Evolutionary conservation across 2,888 invertebrate species (phyloP), one percentile per base, ranked within the genome.

Genomic region (Pycnomerus fuliginosus): DNA sequence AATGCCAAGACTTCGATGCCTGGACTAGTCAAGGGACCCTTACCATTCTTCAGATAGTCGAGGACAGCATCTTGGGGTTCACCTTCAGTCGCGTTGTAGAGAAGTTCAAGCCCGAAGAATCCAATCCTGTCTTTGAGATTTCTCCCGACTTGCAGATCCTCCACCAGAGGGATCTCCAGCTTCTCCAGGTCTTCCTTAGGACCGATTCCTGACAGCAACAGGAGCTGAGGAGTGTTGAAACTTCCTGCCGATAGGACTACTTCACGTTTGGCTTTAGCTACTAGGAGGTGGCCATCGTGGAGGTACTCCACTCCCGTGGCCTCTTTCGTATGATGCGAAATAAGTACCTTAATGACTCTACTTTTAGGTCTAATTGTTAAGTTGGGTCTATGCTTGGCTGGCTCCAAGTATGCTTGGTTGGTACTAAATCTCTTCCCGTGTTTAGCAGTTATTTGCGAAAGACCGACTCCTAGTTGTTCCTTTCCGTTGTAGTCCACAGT

Each of bases 191-290:
- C 80, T 16, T 75, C 70, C 45, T 68, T 75, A 0, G 48, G 48
- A 2, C 48, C 48, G n/a, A 48, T 39, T 30, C 48, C 48, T 2
- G 38, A 87, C 13, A 90, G 67, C 85, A 89, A 83, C 11, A 90
- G 70, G 3, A 90, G 62, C 62, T 89, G 87, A 0, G 90, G 87
- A 7, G 86, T 78, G 68, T 86, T 84, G 23, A 89, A 79, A 3
- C 87, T 79, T 3, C 84, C 90, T 0, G 84, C 86, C 25, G 83
- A 80, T 20, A 90, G 50, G 40, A 90, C 84, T 0, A 90, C 81
- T 70, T 86, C 87, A 60, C 80, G 84, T 28, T 71, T 77, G 1
- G 83, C 84, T 52, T 74, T 67, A 31, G 82, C 78, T 48, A 25
- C 14, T 12, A 22, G 15, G 11, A 76, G 76, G 3, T 68, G 66